phyloP scores from a whole-genome alignment of 2,797 vertebrate genomes.

The Todus mexicanus region DNA sequence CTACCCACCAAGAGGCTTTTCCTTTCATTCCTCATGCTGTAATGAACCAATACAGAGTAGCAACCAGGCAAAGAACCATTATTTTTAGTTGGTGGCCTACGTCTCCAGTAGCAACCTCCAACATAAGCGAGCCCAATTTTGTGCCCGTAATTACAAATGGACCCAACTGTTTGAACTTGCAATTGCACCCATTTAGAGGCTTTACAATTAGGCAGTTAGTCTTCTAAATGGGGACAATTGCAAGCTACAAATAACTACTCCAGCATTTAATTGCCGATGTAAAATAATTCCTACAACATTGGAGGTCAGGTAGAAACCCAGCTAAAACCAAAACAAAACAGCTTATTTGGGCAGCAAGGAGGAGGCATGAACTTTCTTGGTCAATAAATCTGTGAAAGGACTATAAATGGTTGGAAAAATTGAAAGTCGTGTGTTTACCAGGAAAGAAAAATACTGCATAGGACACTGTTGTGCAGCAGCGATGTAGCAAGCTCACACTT shows the following conservation, averaged over 20 bases:
- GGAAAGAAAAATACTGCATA: not conserved
- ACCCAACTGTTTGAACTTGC: constrained; percentile 53
- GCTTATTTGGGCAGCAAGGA: not conserved
- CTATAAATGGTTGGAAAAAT: constrained; percentile 13
- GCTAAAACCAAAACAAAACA: not conserved
- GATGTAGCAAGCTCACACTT: not conserved
- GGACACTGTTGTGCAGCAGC: not conserved
- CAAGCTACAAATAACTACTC: constrained; percentile 53
- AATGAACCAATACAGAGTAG: not conserved
- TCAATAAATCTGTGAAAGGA: not conserved
- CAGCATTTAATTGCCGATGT: constrained; percentile 41
- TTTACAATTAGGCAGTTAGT: constrained; percentile 60
- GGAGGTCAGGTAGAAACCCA: constrained; percentile 51
- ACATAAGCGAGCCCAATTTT: constrained; percentile 39
- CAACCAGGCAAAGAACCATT: not conserved
- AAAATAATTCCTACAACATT: constrained; percentile 39
- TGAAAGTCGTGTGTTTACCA: not conserved
- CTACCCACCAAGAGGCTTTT: not conserved
- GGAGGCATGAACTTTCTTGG: not conserved
- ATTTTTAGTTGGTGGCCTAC: constrained; percentile 1
- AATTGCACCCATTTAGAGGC: constrained; percentile 54
- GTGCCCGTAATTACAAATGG: constrained; percentile 33
- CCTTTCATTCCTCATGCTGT: not conserved
- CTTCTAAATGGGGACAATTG: constrained; percentile 64
- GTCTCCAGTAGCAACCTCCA: not conserved